Evolutionary conservation across 2,888 invertebrate genomes (phyloP), one percentile per base, ranked within the genome.

Genomic region (Macropis europaea): DNA sequence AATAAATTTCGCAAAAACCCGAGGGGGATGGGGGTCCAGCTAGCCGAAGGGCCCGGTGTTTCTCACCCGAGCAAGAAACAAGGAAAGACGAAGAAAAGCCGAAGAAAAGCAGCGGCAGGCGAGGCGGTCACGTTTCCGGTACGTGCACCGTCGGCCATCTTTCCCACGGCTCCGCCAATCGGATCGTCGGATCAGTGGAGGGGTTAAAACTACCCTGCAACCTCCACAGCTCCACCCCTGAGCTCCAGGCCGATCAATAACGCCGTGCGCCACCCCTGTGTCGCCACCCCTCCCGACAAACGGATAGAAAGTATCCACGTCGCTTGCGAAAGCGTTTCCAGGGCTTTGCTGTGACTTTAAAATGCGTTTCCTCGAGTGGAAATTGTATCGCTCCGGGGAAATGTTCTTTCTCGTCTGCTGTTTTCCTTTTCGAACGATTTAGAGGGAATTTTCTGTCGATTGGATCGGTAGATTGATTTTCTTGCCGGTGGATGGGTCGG

Each of bases 1-100:
- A 88, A 90, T 90, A 90, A 90, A 90, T 89, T 90, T 86, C 82
- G 84, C 84, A 88, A 90, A 89, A 89, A 90, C 42, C 43, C 47
- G 43, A 45, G 52, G 50, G 30, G 38, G 60, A 47, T 13, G 42
- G 43, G 43, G 48, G 56, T 48, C 3, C 28, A 30, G 40, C 70
- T 73, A 74, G 81, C 73, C 79, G 50, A 54, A 73, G 77, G 81
- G 81, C 82, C 83, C 72, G 82, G 71, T 82, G 82, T 83, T 82
- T 75, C n/a, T n/a, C n/a, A n/a, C n/a, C n/a, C n/a, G 62, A 72
- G 56, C 68, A 47, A 73, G 48, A 60, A 48, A 66, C 38, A 36
- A 61, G 45, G 66, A 76, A 71, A 61, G 72, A 76, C 67, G 71
- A 73, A 72, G 68, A 72, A 76, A 81, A 80, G 56, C 62, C 54